Base-by-base conservation (phyloP, 2,888 invertebrate genomes). In the Trissonchulus sp. region DNA sequence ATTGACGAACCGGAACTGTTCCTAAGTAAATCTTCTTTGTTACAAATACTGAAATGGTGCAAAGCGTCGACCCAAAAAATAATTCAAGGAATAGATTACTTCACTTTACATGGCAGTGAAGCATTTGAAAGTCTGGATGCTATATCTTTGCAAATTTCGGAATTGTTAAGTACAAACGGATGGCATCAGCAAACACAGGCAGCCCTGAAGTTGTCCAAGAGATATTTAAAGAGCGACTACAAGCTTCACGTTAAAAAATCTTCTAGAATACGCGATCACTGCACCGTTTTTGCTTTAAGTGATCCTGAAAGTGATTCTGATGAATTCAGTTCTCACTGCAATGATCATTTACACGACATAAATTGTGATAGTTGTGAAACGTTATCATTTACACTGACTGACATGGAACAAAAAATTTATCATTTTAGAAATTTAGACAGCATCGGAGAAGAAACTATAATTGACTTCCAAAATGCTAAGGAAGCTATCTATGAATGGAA, bases 141-240 rank as follows among this genome's bases (percentile, higher is more conserved):
- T 3, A 2, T 69, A 30, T 3, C 48, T 23, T 48, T 63, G 28
- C 33, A 69, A 34, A 2, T 8, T 8, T 33, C 33, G 35, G 33
- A 69, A 69, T 8, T 15, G 36, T 30, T 69, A 2, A 34, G 2
- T 69, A n/a, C 30, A 36, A 3, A 69, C 33, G 69, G 36, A 30
- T 18, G 30, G 23, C 33, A 15, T 18, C 30, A 69, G 34, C 23
- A 69, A 33, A 69, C 23, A 2, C 15, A 8, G 15, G 2, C 69
- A 69, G 69, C 33, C 8, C 33, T 69, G 35, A 30, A 33, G 8
- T 18, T 28, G 8, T 30, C 36, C 31, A 69, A 69, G 36, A 15
- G 23, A 2, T 69, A 69, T 35, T n/a, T 69, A 8, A 69, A 69
- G 28, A 69, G 30, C 35, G 69, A 69, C 33, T 69, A 69, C n/a